Evolutionary conservation across 2,888 invertebrate genomes (phyloP), one percentile per base, ranked within the genome.

Genomic region (Mimachlamys varia): DNA sequence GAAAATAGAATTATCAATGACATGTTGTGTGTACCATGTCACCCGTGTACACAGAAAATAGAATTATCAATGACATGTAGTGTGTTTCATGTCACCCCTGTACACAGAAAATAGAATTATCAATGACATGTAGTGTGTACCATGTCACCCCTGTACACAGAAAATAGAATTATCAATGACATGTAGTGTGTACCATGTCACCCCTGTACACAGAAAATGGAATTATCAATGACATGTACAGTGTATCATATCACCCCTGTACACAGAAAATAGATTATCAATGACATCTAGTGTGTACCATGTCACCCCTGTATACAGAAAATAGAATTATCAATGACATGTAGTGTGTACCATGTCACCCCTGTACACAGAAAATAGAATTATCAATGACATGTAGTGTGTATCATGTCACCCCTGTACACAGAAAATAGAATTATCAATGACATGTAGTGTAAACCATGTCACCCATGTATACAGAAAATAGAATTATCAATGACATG

Each of bases 21-120:
- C 3, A 58, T 53, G 15, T 53, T n/a, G n/a, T n/a, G n/a, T n/a
- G n/a, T n/a, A n/a, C n/a, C n/a, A n/a, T n/a, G 95, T 93, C 50
- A 96, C 94, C 44, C 96, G 33, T 58, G 58, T 58, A 58, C n/a
- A 58, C 22, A 58, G 22, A 2, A 19, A 53, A 53, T n/a, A 19
- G 58, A 19, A n/a, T 58, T 0, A 58, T 22, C 58, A 58, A 19
- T 58, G 22, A 58, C 3, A 58, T 53, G 15, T 53, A n/a, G n/a
- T n/a, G n/a, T n/a, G n/a, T n/a, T n/a, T n/a, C n/a, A n/a, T n/a
- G 95, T 93, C 50, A 96, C 94, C 44, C 96, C 49, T 58, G 58
- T 58, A 58, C n/a, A 58, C 22, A 58, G 22, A 2, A 19, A 53
- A 53, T n/a, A 19, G 58, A 19, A n/a, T 58, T 0, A 58, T 22